These are phyloP conservation scores for Panonychus citri DNA, from an alignment of 1,140 invertebrate species.

Conservation along the genomic window DNA sequence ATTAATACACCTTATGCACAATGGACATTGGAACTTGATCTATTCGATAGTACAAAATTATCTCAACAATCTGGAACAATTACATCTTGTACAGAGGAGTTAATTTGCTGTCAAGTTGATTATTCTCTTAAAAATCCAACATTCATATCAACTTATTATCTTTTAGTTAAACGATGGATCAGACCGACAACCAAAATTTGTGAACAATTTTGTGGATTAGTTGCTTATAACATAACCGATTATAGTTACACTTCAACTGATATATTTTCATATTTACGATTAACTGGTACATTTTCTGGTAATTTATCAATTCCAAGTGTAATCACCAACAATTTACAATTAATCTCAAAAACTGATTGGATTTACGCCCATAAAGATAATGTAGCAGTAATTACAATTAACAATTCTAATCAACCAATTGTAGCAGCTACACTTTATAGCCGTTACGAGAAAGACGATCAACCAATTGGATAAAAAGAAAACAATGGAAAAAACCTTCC, in stretches of 20 bases:
- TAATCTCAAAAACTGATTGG: too few relatives aligned
- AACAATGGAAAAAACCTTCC: too few relatives aligned
- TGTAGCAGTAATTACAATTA: too few relatives aligned
- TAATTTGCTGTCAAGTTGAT: not conserved
- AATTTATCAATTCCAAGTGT: too few relatives aligned
- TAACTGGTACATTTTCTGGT: too few relatives aligned
- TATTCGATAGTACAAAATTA: not conserved
- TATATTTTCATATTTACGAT: too few relatives aligned
- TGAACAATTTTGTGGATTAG: not conserved
- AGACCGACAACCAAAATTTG: not conserved
- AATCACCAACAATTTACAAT: too few relatives aligned
- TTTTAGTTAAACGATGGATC: not conserved
- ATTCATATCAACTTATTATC: not conserved
- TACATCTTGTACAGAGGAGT: not conserved
- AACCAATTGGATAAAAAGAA: too few relatives aligned
- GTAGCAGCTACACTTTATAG: too few relatives aligned
- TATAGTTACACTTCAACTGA: not conserved
- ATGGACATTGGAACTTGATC: not conserved
- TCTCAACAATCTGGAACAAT: not conserved
- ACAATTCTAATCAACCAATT: too few relatives aligned
- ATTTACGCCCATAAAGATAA: too few relatives aligned
- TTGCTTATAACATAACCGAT: not conserved
- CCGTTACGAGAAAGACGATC: too few relatives aligned
- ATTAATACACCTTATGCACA: not conserved
- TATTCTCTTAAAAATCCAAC: not conserved